Percentiles rank a stretch among this genome's conserved stretches.
Evolutionary conservation across 2,113 vertebrate genomes (phyloP).

Genomic region (Pituophis catenifer): DNA sequence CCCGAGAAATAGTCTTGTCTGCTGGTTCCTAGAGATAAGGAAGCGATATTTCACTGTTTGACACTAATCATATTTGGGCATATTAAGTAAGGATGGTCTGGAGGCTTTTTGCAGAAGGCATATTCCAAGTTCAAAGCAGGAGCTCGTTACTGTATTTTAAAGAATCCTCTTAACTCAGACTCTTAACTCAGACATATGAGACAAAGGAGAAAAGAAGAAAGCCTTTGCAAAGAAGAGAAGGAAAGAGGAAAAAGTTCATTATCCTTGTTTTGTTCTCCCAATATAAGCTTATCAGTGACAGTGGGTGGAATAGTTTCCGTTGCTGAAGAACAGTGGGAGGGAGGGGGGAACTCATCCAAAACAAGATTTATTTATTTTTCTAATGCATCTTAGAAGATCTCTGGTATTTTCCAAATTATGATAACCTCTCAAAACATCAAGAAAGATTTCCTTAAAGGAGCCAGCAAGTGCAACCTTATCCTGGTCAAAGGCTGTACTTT

Average conservation of each 20-base stretch:
- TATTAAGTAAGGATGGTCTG: conserved; percentile 73
- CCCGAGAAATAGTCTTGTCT: conserved; percentile 71
- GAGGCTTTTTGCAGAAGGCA: conserved; percentile 64
- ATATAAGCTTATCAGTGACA: conserved; percentile 19
- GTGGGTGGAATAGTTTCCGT: conserved; percentile 29
- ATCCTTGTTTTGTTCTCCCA: conserved; percentile 45
- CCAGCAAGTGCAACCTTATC: not conserved
- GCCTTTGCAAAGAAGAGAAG: conserved; percentile 22
- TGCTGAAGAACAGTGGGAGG: accelerated
- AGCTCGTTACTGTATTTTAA: conserved; percentile 68
- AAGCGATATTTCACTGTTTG: conserved; percentile 77
- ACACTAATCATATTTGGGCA: conserved; percentile 81
- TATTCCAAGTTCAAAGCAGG: conserved; percentile 83
- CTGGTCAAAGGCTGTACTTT: not conserved
- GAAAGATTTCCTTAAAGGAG: not conserved
- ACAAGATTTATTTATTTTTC: not conserved
- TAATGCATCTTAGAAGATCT: not conserved
- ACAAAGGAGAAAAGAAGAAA: conserved; percentile 49
- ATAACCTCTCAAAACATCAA: not conserved
- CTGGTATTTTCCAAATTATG: conserved; percentile 8
- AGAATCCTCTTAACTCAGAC: conserved; percentile 78
- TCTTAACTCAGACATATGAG: conserved; percentile 72
- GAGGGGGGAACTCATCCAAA: accelerated
- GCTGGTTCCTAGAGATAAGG: conserved; percentile 82
- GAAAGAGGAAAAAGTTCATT: conserved; percentile 42